These are phyloP conservation scores for Sinelater perroti DNA, from an alignment of 2,888 invertebrate genomes.

Conservation along the genomic window DNA sequence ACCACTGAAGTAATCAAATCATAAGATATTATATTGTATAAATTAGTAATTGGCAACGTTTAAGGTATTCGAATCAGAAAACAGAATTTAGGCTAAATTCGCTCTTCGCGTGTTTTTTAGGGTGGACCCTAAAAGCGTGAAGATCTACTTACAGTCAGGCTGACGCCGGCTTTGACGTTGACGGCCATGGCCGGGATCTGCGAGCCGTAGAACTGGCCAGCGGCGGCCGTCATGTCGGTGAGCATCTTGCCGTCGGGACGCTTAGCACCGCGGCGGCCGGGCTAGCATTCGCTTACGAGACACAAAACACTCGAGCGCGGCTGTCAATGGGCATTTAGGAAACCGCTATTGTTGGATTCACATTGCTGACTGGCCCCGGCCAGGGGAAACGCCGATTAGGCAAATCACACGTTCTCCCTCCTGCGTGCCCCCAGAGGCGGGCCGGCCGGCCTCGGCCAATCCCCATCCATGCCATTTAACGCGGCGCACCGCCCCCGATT, in stretches of 20 bases:
- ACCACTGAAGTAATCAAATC: no score
- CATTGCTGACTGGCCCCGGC: conserved; percentile 60
- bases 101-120: no score
- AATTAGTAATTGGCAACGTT: no score
- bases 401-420: conserved; percentile 61
- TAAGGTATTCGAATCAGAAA: no score
- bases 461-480: conserved; percentile 55
- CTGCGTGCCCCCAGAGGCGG: conserved; percentile 36
- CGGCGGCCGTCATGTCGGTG: conserved; percentile 70
- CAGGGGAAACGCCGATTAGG: conserved; percentile 53
- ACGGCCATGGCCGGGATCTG: conserved; percentile 69
- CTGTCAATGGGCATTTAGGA: conserved; percentile 33
- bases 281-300: conserved; percentile 30
- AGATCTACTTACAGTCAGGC: conserved; percentile 38
- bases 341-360: conserved; percentile 60
- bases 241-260: conserved; percentile 63
- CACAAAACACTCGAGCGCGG: conserved; percentile 48
- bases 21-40: no score
- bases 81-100: no score
- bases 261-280: not conserved
- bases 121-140: no score
- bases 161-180: conserved; percentile 63
- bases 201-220: conserved; percentile 68
- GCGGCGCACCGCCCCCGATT: conserved; percentile 51
- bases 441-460: conserved; percentile 47